Evolutionary conservation across 2,888 invertebrate genomes (phyloP), one percentile per base, ranked within the genome.

Genomic region (Stegana nigrithorax): DNA sequence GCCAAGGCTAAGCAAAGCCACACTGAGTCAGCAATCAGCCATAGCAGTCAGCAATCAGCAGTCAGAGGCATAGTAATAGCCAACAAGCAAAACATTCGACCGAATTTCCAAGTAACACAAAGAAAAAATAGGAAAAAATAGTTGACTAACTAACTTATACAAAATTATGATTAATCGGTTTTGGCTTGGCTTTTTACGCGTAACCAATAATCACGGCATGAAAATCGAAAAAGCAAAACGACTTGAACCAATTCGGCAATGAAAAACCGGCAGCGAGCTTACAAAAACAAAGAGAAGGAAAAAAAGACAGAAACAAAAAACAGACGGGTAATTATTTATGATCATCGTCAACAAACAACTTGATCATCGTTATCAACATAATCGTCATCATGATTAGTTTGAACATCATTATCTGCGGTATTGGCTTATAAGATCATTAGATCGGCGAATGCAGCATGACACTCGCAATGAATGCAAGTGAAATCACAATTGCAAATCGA

Each of bases 401-500:
- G n/a, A n/a, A n/a, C n/a, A n/a, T n/a, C n/a, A 12, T 32, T 12
- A 42, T 39, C 36, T 42, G 14, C 17, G n/a, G n/a, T n/a, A n/a
- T n/a, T n/a, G 27, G 50, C 59, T 64, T 19, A 53, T 44, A 36
- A 58, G 63, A 61, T 73, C 71, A 68, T 75, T 71, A 75, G 47
- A 51, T 6, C 26, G 51, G 7, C 42, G 8, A 21, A 26, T 25
- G 51, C 25, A 50, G 50, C 51, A n/a, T n/a, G n/a, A n/a, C 59
- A 59, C 60, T 53, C 29, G 57, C 57, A 57, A 51, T 58, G 58
- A 66, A 72, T 66, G 73, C 65, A 80, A 79, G 81, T 78, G 75
- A 79, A 76, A 76, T 81, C 80, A 79, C 72, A 75, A 81, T 77
- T 69, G 71, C 73, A 67, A 80, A 77, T 81, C 73, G 73, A 81